A percentile compares a stretch with the other conserved stretches of the same genome.
phyloP scores from a whole-genome alignment of 2,888 invertebrate species.

The Blera fallax region DNA sequence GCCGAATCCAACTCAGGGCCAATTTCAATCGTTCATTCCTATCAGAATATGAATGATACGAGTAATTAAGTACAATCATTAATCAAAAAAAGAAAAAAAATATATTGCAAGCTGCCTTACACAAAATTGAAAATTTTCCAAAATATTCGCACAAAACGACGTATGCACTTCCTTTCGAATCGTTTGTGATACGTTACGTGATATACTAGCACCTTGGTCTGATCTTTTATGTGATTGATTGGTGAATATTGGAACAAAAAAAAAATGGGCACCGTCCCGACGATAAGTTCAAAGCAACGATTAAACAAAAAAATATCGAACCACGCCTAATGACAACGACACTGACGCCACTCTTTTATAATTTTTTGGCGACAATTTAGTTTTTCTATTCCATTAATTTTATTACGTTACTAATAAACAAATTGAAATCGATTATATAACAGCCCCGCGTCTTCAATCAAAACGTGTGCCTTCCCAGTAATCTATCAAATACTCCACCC shows the following conservation, averaged over 20 bases:
- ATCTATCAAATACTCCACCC: background rate
- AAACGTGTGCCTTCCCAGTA: conserved; percentile 2
- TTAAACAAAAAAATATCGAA: background rate
- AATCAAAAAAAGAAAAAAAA: background rate
- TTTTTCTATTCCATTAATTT: background rate
- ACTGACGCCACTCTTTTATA: background rate
- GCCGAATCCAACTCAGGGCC: background rate
- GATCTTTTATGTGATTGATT: conserved; percentile 39
- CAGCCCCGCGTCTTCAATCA: background rate
- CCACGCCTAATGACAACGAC: background rate
- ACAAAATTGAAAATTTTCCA: background rate
- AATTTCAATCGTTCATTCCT: background rate
- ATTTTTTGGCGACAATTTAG: background rate
- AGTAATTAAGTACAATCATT: background rate
- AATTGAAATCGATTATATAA: background rate
- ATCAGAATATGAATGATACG: background rate
- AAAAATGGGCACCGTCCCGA: background rate
- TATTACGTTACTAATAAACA: background rate
- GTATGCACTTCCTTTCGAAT: conserved; percentile 11
- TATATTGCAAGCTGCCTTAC: background rate
- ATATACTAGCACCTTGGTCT: conserved; percentile 24
- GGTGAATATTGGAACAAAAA: background rate
- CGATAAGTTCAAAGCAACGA: background rate
- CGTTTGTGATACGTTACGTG: background rate
- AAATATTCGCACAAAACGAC: background rate